phyloP scores from a whole-genome alignment of 2,797 vertebrate species.

The Gorsachius magnificus region DNA sequence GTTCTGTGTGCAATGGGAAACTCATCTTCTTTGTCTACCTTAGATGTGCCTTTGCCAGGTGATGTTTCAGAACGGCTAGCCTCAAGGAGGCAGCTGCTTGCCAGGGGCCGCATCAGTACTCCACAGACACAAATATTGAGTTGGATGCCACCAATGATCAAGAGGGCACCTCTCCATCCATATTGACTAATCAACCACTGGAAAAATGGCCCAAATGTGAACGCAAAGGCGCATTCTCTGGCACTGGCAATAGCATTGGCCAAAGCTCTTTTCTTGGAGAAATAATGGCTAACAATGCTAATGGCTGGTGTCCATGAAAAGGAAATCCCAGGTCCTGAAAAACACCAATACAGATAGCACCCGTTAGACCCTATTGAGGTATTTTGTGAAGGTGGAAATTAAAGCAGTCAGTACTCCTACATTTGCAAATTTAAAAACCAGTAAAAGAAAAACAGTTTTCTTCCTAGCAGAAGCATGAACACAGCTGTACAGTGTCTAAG shows the following conservation, averaged over 20 bases:
- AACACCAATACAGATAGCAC: not conserved
- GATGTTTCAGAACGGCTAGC: not conserved
- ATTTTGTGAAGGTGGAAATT: not conserved
- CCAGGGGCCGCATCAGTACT: conserved; percentile 33
- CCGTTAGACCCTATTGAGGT: not conserved
- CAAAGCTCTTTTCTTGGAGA: conserved; percentile 49
- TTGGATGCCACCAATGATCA: conserved; percentile 57
- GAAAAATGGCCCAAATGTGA: conserved; percentile 47
- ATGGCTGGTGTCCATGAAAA: conserved; percentile 57
- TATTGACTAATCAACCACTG: conserved; percentile 56
- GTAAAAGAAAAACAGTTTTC: not conserved
- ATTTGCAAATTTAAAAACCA: not conserved
- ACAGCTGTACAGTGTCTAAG: not conserved
- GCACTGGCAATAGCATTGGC: conserved; percentile 56
- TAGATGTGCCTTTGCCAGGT: not conserved
- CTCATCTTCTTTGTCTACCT: not conserved
- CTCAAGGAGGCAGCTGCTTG: not conserved
- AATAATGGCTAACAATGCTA: conserved; percentile 62
- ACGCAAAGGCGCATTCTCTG: conserved; percentile 60
- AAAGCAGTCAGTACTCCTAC: not conserved
- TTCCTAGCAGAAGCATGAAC: not conserved
- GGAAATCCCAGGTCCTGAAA: conserved; percentile 61
- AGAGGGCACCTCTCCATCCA: conserved; percentile 55
- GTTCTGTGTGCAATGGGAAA: not conserved
- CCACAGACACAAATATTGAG: conserved; percentile 60